Evolutionary conservation across 1,140 invertebrate genomes (phyloP).

Genomic region (Drosophila tristis): DNA sequence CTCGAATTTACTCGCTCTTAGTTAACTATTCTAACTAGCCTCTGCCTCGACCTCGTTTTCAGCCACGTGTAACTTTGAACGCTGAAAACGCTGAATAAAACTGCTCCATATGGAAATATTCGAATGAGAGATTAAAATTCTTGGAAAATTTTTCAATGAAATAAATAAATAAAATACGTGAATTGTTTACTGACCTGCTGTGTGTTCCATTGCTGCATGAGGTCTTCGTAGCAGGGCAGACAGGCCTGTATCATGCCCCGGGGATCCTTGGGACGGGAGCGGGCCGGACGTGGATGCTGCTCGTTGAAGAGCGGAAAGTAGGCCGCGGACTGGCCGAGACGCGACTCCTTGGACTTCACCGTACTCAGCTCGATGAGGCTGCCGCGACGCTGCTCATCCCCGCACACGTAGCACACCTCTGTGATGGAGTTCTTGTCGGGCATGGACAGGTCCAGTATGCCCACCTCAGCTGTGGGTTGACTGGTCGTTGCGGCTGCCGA

Average conservation of each 20-base stretch:
- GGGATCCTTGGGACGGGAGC: constrained; percentile 93
- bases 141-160: background rate
- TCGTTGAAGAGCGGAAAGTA: constrained; percentile 93
- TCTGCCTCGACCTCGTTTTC: too few species aligned
- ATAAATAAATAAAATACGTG: background rate
- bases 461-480: constrained; percentile 84
- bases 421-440: constrained; percentile 95
- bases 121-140: constrained; percentile 19
- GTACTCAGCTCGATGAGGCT: constrained; percentile 88
- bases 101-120: constrained; percentile 1
- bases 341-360: constrained; percentile 85
- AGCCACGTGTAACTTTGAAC: too few species aligned
- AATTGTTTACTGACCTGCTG: constrained; percentile 86
- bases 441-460: constrained; percentile 94
- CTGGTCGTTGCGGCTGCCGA: background rate
- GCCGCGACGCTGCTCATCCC: constrained; percentile 93
- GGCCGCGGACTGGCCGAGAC: constrained; percentile 84
- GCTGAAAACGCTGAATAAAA: too few species aligned
- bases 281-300: constrained; percentile 91
- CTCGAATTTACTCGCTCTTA: too few species aligned
- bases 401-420: constrained; percentile 95
- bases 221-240: constrained; percentile 91
- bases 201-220: constrained; percentile 92
- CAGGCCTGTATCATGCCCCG: constrained; percentile 91
- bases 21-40: too few species aligned